Percentiles rank a stretch among this genome's conserved stretches.
These are phyloP conservation scores for Drosophila siamana DNA, from an alignment of 2,888 invertebrate species.

Conservation along the genomic window DNA sequence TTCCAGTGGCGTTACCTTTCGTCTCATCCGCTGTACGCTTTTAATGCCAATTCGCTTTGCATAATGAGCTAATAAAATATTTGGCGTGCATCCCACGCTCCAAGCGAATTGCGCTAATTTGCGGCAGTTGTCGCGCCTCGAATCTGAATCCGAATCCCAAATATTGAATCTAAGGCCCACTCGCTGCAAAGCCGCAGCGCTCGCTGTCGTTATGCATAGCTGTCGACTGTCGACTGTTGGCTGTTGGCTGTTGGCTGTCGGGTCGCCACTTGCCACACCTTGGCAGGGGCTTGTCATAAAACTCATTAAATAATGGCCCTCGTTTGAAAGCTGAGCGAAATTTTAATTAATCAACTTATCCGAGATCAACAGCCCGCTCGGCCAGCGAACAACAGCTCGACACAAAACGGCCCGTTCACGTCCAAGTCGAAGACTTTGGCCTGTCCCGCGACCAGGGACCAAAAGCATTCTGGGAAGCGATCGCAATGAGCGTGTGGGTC, in stretches of 20 bases:
- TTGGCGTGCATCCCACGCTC: slow-evolving; percentile 81
- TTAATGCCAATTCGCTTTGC: slow-evolving; percentile 71
- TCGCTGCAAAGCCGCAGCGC: slow-evolving; percentile 7
- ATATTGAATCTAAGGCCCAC: slow-evolving; percentile 23
- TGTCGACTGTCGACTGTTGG: slow-evolving; percentile 4
- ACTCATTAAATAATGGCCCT: slow-evolving; percentile 79
- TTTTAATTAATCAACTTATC: slow-evolving; percentile 78
- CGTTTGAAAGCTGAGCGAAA: slow-evolving; percentile 76
- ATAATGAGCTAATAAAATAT: slow-evolving; percentile 81
- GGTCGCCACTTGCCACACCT: slow-evolving; percentile 66
- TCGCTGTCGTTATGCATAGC: no score
- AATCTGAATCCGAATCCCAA: slow-evolving; percentile 48
- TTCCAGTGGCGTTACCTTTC: slow-evolving; percentile 3
- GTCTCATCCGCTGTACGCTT: slow-evolving; percentile 14
- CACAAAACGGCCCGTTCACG: neutral
- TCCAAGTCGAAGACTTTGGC: slow-evolving; percentile 1
- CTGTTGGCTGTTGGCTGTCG: slow-evolving; percentile 2
- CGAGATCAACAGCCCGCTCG: slow-evolving; percentile 45
- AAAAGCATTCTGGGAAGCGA: slow-evolving; percentile 56
- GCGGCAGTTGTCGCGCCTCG: slow-evolving; percentile 81
- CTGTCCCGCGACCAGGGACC: slow-evolving; percentile 16
- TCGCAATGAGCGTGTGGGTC: slow-evolving; percentile 37
- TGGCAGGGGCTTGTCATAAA: slow-evolving; percentile 64
- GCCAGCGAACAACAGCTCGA: neutral
- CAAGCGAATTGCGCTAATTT: slow-evolving; percentile 73